phyloP scores from a whole-genome alignment of 1,140 invertebrate genomes.

The Hirudo medicinalis region DNA sequence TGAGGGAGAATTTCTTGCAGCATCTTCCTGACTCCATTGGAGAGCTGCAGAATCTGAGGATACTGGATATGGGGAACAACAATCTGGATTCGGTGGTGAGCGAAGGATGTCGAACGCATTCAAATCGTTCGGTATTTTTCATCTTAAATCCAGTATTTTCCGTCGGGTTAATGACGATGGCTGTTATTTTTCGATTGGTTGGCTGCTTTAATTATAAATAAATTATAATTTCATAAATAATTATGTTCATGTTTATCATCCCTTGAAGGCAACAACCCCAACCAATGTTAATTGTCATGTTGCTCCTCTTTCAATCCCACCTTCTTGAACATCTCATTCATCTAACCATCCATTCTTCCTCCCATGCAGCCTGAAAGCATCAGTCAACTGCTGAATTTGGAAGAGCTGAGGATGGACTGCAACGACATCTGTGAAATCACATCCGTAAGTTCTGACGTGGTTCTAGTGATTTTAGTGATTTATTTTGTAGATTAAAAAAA shows the following conservation, averaged over 20 bases:
- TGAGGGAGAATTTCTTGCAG: slow-evolving; percentile 91
- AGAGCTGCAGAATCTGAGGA: slow-evolving; percentile 70
- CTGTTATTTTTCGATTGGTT: no score
- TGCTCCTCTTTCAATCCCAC: not conserved
- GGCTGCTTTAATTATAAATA: no score
- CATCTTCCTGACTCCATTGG: slow-evolving; percentile 80
- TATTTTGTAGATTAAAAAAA: slow-evolving; percentile 20
- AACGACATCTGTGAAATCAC: slow-evolving; percentile 87
- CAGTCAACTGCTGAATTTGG: slow-evolving; percentile 73
- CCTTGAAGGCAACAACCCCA: no score
- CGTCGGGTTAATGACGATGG: no score
- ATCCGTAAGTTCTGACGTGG: slow-evolving; percentile 41
- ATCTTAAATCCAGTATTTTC: no score
- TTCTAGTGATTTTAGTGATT: no score
- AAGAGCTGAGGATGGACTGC: slow-evolving; percentile 94
- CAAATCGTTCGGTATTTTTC: no score
- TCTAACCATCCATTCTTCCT: not conserved
- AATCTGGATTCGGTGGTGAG: slow-evolving; percentile 89
- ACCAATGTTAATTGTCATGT: not conserved
- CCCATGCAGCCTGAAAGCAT: slow-evolving; percentile 72
- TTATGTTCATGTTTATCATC: no score
- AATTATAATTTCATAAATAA: no score
- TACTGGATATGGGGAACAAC: slow-evolving; percentile 93
- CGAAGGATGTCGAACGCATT: no score
- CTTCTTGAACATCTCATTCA: not conserved